Evolutionary conservation across 2,113 vertebrate genomes (phyloP).

Genomic region (Malurus cyaneus): DNA sequence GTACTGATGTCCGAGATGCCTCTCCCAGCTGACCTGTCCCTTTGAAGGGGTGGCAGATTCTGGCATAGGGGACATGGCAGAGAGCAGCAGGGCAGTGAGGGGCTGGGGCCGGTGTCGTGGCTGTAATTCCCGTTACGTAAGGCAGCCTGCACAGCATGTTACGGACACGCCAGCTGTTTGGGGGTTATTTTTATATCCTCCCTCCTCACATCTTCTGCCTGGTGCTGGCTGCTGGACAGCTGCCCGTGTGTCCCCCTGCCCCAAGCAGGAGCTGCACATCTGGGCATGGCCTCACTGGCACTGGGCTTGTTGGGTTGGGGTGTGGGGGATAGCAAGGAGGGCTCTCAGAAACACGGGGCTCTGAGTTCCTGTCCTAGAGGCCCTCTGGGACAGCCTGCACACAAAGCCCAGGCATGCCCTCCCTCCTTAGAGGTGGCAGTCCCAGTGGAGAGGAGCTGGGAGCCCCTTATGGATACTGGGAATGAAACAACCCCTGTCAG

Average conservation of each 20-base stretch:
- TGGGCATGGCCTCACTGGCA: accelerated
- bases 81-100: not conserved
- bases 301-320: too few species aligned
- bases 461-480: accelerated
- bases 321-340: not conserved
- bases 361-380: not conserved
- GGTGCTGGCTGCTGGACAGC: accelerated
- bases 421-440: not conserved
- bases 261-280: accelerated
- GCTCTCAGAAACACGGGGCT: not conserved
- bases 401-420: not conserved
- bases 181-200: constrained; percentile 23
- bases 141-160: not conserved
- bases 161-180: not conserved
- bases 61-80: accelerated
- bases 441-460: not conserved
- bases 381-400: too few species aligned
- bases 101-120: not conserved
- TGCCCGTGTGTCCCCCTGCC: accelerated
- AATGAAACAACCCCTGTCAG: not conserved
- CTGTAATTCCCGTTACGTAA: not conserved
- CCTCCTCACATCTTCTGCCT: not conserved
- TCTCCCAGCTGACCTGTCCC: not conserved
- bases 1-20: accelerated
- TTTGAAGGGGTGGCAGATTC: not conserved